These are phyloP conservation scores for Lophotriccus pileatus DNA, from an alignment of 2,797 vertebrate species.

Conservation along the genomic window DNA sequence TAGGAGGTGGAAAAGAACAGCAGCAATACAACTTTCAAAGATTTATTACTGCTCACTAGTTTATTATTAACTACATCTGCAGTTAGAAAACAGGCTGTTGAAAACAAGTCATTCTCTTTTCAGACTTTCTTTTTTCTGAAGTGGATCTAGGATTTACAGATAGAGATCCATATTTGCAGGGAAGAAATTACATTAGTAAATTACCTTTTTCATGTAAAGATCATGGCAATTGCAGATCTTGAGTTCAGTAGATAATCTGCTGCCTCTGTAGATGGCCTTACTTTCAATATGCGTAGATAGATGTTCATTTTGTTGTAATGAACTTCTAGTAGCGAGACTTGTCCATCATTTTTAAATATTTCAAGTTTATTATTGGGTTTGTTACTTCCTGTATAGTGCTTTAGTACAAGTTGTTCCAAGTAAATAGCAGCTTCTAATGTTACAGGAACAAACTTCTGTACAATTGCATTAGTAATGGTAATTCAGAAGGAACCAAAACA, in stretches of 20 bases:
- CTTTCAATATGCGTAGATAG: neutral
- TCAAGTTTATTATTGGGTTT: neutral
- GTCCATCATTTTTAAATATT: neutral
- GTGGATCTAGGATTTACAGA: neutral
- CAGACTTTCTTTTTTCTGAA: neutral
- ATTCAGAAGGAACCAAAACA: neutral
- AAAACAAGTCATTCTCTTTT: neutral
- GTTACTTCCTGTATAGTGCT: neutral
- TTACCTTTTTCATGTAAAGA: neutral
- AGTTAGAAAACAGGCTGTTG: neutral
- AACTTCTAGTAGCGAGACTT: neutral
- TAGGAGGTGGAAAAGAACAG: neutral
- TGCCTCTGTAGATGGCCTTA: neutral
- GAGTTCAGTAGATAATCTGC: neutral
- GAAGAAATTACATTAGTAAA: neutral
- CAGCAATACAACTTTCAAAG: neutral
- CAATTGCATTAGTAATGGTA: neutral
- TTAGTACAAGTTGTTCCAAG: neutral
- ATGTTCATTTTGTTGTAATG: neutral
- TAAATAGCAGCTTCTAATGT: neutral
- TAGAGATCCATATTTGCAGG: neutral
- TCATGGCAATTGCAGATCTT: neutral
- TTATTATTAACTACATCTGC: slow-evolving; percentile 16
- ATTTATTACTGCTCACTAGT: neutral
- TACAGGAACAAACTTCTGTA: neutral